Evolutionary conservation across 2,888 invertebrate genomes (phyloP).

Genomic region (Amiota mariae): DNA sequence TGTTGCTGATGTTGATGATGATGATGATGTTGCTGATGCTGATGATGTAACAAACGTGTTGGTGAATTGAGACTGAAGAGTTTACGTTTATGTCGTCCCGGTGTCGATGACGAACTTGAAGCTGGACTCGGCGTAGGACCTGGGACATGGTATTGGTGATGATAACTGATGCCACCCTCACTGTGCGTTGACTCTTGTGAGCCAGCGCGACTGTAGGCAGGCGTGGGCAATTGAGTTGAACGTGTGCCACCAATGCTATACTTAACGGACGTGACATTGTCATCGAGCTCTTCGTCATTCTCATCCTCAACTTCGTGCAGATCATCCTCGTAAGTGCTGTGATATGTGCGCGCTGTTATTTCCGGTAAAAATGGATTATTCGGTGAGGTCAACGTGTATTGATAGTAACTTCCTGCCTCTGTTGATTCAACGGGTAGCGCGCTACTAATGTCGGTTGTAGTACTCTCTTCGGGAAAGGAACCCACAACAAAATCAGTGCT

Average conservation of each 20-base stretch:
- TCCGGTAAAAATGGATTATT: slow-evolving; percentile 73
- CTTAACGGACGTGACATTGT: slow-evolving; percentile 62
- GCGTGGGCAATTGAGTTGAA: slow-evolving; percentile 63
- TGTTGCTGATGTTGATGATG: slow-evolving; percentile 28
- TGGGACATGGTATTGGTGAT: slow-evolving; percentile 27
- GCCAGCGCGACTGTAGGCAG: slow-evolving; percentile 64
- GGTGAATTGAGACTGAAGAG: slow-evolving; percentile 69
- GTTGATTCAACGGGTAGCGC: slow-evolving; percentile 45
- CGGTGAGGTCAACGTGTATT: slow-evolving; percentile 71
- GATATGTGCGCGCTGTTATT: slow-evolving; percentile 71
- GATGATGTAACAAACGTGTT: slow-evolving; percentile 58
- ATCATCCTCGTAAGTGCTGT: slow-evolving; percentile 65
- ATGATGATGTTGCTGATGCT: slow-evolving; percentile 44
- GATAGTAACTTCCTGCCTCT: slow-evolving; percentile 62
- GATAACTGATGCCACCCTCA: slow-evolving; percentile 53
- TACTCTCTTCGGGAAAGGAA: slow-evolving; percentile 54
- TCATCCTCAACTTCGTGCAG: slow-evolving; percentile 34
- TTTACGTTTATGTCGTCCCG: slow-evolving; percentile 69
- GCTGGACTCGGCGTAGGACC: slow-evolving; percentile 60
- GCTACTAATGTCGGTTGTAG: slow-evolving; percentile 44
- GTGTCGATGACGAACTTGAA: slow-evolving; percentile 64
- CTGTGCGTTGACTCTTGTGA: slow-evolving; percentile 68
- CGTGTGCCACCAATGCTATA: slow-evolving; percentile 53
- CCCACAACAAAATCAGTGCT: slow-evolving; percentile 50
- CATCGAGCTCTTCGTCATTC: slow-evolving; percentile 58